Conservation (phyloP, 2,113 vertebrate species). For the Eulemur macaco region DNA sequence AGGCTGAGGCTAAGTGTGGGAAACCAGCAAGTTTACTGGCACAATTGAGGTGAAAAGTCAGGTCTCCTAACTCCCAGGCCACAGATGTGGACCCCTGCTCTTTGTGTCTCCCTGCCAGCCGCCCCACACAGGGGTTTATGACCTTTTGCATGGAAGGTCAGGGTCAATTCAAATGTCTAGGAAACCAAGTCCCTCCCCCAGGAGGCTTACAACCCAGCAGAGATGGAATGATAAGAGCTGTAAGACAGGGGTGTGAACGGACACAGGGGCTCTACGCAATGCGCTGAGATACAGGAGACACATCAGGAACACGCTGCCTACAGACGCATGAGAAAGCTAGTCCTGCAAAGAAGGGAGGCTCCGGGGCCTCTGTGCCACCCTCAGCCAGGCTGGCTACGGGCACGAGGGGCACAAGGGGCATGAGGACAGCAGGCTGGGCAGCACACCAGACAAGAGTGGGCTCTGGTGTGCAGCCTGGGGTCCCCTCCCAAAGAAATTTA, state of each 20-base stretch:
- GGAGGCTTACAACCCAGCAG: neutral
- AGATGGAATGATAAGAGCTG: neutral
- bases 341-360: neutral
- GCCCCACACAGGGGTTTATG: neutral
- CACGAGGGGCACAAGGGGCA: fast-evolving
- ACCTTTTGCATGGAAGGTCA: neutral
- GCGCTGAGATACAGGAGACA: no score
- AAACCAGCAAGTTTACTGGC: no score
- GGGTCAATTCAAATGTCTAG: neutral
- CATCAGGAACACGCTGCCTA: neutral
- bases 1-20: neutral
- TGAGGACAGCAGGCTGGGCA: neutral
- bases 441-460: neutral
- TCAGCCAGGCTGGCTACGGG: neutral
- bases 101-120: no score
- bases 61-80: neutral
- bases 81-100: neutral
- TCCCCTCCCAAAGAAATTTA: neutral
- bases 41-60: fast-evolving
- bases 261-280: fast-evolving
- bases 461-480: neutral
- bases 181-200: neutral
- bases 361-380: neutral
- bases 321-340: neutral
- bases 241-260: neutral